These are phyloP conservation scores for Meandrina meandrites DNA, from an alignment of 92 coral and sea anemone species.

Conservation along the genomic window DNA sequence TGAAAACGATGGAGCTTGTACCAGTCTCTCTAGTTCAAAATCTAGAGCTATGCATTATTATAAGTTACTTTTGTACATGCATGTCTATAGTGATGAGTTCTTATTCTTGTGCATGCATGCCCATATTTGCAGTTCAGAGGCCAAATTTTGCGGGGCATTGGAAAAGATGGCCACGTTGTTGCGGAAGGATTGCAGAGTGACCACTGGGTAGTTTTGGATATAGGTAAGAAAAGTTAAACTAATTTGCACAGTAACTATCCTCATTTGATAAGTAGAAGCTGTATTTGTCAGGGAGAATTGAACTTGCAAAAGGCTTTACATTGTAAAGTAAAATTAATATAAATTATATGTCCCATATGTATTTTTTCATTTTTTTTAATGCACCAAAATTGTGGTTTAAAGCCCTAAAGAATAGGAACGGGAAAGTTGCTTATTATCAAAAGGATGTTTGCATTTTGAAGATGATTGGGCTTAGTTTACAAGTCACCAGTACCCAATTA, in stretches of 20 bases:
- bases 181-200: slow-evolving; percentile 88
- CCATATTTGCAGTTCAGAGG: slow-evolving; percentile 63
- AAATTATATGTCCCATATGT: too few species aligned
- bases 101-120: neutral
- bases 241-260: neutral
- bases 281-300: neutral
- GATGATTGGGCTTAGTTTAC: too few species aligned
- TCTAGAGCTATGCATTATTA: too few species aligned
- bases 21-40: too few species aligned
- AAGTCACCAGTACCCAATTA: too few species aligned
- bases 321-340: too few species aligned
- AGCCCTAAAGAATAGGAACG: neutral
- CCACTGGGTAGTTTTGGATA: slow-evolving; percentile 88
- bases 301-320: too few species aligned
- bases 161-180: slow-evolving; percentile 75
- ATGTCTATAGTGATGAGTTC: neutral
- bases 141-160: slow-evolving; percentile 72
- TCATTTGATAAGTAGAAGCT: neutral
- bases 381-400: neutral
- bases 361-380: too few species aligned
- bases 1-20: too few species aligned
- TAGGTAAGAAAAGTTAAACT: slow-evolving; percentile 62
- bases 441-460: too few species aligned
- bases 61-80: too few species aligned
- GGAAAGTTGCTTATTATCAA: too few species aligned